Percentiles rank a stretch among this genome's conserved stretches.
These are phyloP conservation scores for Tetragonula carbonaria DNA, from an alignment of 2,888 invertebrate genomes.

Conservation along the genomic window DNA sequence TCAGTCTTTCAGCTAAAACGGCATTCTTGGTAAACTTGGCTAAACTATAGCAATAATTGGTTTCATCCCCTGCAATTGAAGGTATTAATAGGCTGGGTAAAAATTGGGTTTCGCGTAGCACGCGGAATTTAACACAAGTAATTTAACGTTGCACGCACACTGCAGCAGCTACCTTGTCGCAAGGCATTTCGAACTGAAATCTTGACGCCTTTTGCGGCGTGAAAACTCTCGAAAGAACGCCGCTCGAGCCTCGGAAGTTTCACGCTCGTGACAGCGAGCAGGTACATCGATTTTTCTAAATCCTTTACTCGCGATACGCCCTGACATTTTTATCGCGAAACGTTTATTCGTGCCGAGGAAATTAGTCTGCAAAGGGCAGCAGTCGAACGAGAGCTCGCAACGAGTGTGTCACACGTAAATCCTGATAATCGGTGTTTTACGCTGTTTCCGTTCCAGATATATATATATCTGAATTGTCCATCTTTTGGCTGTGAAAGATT, in stretches of 20 bases:
- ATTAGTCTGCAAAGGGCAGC: background rate
- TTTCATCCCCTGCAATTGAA: background rate
- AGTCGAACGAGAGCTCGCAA: background rate
- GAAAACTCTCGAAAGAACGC: background rate
- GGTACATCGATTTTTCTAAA: too few species aligned
- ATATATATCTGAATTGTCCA: conserved; percentile 44
- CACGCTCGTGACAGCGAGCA: background rate
- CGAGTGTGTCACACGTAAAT: background rate
- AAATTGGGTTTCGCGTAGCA: background rate
- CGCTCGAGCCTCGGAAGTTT: background rate
- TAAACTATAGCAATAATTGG: conserved; percentile 11
- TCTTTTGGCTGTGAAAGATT: conserved; percentile 63
- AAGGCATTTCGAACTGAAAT: background rate
- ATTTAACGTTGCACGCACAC: background rate
- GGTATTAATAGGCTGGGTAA: background rate
- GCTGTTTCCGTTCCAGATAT: conserved; percentile 15
- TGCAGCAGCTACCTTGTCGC: background rate
- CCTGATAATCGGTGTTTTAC: conserved; percentile 27
- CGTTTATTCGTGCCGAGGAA: background rate
- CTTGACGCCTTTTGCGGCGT: background rate
- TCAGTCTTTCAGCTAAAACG: conserved; percentile 45
- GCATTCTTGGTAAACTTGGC: conserved; percentile 18
- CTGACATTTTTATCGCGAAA: background rate
- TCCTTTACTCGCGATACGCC: too few species aligned
- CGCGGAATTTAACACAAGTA: background rate